Evolutionary conservation across 2,797 vertebrate species (phyloP), one percentile per base, ranked within the genome.

Genomic region (Galaxias olidus): DNA sequence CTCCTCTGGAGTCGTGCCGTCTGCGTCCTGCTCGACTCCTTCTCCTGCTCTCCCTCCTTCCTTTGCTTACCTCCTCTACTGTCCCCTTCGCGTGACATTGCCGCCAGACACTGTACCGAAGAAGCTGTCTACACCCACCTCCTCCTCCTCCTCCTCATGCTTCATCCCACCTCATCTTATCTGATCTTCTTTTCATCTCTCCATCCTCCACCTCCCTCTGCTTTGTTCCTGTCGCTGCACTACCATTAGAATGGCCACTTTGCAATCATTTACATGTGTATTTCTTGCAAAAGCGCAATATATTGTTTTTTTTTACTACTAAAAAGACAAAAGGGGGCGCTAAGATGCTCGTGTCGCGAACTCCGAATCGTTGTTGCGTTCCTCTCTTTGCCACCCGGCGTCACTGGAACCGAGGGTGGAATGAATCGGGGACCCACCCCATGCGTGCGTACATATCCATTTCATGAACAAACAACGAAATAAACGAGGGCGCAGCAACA

Each of bases 401-500:
- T 44, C 12, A 9, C 58, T 20, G 19, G 18, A 48, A 48, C 20
- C n/a, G 13, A 61, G 30, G 15, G 9, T 5, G 30, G 57, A 61
- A 64, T 64, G 41, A 45, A 73, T 73, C 68, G 54, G 12, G 30
- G 4, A 41, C 19, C 14, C 30, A 30, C 11, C n/a, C 9, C 15
- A 42, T 13, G 18, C 63, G 53, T 61, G 57, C 61, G 55, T 61
- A 15, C 59, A 61, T 69, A 56, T 65, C 62, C 42, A 60, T 65
- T 58, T 61, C 61, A 65, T 68, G 61, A 65, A 15, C 10, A 42
- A 20, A 42, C 15, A 47, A 61, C 71, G 48, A 68, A 61, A 15
- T 52, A 51, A 47, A 59, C 50, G 20, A 60, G 46, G 59, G 19
- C 42, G n/a, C 61, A 42, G 45, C 55, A 65, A 65, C 47, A 65